Percentiles rank a stretch among this genome's conserved stretches.
Evolutionary conservation across 2,888 invertebrate species (phyloP).

Genomic region (Drosophila prolongata): DNA sequence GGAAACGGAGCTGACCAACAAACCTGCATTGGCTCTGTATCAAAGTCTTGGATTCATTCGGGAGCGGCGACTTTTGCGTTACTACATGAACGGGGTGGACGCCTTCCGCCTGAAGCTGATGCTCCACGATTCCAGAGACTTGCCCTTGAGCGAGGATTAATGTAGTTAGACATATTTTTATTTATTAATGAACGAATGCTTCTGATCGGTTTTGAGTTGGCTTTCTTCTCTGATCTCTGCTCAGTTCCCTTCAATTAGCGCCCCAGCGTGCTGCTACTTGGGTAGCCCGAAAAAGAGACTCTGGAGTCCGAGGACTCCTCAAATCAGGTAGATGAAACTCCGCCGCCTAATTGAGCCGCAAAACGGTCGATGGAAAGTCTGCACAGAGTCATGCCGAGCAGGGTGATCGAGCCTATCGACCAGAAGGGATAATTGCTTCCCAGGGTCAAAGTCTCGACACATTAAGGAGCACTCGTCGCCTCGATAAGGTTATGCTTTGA

Average conservation of each 20-base stretch:
- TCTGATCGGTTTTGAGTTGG: constrained; percentile 3
- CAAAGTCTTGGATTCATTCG: constrained; percentile 99
- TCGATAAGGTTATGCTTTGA: constrained; percentile 58
- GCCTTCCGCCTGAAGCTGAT: constrained; percentile 97
- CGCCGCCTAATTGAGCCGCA: constrained; percentile 67
- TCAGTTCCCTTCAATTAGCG: constrained; percentile 65
- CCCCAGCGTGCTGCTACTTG: constrained; percentile 69
- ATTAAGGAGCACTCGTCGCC: constrained; percentile 59
- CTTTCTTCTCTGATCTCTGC: constrained; percentile 3
- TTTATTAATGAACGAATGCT: constrained; percentile 7
- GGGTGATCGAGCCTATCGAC: constrained; percentile 17
- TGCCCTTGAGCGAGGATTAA: constrained; percentile 12
- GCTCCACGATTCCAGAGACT: constrained; percentile 86
- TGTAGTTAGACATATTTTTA: not conserved
- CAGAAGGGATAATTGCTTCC: constrained; percentile 67
- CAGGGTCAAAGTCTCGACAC: constrained; percentile 64
- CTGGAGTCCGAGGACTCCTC: constrained; percentile 1
- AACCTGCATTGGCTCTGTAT: constrained; percentile 96
- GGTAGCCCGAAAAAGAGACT: constrained; percentile 36
- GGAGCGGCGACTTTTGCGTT: constrained; percentile 98
- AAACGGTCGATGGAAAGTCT: constrained; percentile 14
- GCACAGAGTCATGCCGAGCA: constrained; percentile 13
- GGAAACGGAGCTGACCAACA: constrained; percentile 99
- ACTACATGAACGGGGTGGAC: constrained; percentile 99
- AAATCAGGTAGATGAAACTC: constrained; percentile 30